Evolutionary conservation across 2,113 vertebrate species (phyloP).

Genomic region (Illadopsis cleaveri): DNA sequence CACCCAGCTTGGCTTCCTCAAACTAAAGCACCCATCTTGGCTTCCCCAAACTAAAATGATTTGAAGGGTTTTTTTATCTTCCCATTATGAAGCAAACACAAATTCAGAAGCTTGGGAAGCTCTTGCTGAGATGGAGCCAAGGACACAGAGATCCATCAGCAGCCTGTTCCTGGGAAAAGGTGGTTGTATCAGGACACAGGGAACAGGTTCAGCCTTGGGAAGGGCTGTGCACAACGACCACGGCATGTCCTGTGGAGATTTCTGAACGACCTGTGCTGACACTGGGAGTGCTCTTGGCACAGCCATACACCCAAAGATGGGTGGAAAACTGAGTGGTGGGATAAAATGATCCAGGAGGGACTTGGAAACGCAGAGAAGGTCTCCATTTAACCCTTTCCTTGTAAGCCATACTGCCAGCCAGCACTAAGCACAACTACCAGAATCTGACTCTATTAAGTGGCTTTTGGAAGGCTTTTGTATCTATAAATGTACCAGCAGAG

Average conservation of each 20-base stretch:
- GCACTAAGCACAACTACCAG: not conserved
- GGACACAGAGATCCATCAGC: not conserved
- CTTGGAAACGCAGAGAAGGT: not conserved
- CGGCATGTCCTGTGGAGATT: rapidly evolving
- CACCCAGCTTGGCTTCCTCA: not conserved
- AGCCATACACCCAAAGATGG: not conserved
- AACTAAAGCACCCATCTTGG: not conserved
- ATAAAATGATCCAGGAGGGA: not conserved
- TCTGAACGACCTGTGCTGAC: not conserved
- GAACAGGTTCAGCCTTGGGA: not conserved
- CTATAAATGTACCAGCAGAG: not conserved
- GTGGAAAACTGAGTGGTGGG: not conserved
- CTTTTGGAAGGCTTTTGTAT: not conserved
- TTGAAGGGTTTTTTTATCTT: not conserved
- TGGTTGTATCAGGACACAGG: not conserved
- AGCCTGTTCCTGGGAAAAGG: not conserved
- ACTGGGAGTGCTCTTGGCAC: not conserved
- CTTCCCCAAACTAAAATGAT: not conserved
- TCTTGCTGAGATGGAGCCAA: not conserved
- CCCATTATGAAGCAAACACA: not conserved
- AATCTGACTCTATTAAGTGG: not conserved
- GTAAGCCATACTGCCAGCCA: not conserved
- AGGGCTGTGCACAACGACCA: not conserved
- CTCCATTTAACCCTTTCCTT: not conserved
- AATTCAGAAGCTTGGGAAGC: not conserved